A percentile compares a stretch with the other conserved stretches of the same genome.
Conservation (phyloP, 2,888 invertebrate species). For the Spilosoma lubricipeda region DNA sequence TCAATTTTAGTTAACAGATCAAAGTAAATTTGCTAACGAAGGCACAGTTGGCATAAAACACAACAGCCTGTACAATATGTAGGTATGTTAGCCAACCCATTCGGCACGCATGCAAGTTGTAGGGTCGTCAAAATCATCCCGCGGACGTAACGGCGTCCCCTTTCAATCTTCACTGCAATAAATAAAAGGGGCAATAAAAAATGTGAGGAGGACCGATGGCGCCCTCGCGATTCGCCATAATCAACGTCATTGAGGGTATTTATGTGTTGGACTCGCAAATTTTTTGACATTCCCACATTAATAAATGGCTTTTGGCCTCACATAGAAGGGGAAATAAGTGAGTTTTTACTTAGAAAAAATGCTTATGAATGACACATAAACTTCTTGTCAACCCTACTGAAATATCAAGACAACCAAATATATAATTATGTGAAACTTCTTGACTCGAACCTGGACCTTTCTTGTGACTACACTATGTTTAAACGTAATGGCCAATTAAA, state of each 20-base stretch:
- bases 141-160: constrained; percentile 75
- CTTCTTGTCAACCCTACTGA: not conserved
- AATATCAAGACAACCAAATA: no score
- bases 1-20: constrained; percentile 45
- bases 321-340: not conserved
- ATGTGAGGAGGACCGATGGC: constrained; percentile 67
- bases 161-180: constrained; percentile 84
- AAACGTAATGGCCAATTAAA: no score
- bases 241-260: constrained; percentile 69
- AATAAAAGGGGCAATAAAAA: constrained; percentile 84
- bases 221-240: constrained; percentile 66
- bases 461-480: no score
- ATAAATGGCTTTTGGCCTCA: constrained; percentile 11
- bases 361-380: not conserved
- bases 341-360: not conserved
- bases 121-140: constrained; percentile 76
- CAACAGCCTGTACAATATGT: constrained; percentile 26
- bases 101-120: constrained; percentile 56
- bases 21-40: constrained; percentile 46
- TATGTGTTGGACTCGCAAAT: constrained; percentile 57
- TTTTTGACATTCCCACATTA: constrained; percentile 38
- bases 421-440: no score
- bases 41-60: constrained; percentile 45
- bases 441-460: no score
- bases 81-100: constrained; percentile 47